Evolutionary conservation across 2,888 invertebrate genomes (phyloP), one percentile per base, ranked within the genome.

Genomic region (Drosophila gaucha): DNA sequence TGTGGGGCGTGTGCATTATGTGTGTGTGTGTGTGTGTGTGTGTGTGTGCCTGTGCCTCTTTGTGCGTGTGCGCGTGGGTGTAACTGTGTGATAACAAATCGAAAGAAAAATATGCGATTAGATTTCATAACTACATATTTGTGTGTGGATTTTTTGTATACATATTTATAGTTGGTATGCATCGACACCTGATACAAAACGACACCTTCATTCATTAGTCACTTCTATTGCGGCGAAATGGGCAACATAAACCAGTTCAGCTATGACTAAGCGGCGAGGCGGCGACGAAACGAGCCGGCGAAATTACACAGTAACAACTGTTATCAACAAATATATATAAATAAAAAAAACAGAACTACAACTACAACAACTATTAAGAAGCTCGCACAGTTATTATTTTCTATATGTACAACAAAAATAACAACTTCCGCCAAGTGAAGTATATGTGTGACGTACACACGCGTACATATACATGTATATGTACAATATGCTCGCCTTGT

Each of bases 41-140:
- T 63, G 59, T 16, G 41, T 18, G 30, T 30, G 28, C 12, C 14
- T 30, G 28, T 24, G 38, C 6, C 1, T n/a, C n/a, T n/a, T n/a
- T n/a, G 66, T 52, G 31, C 24, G 46, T 41, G 20, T 41, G 39
- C 39, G 55, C 3, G 16, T 38, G 28, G 44, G 62, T 52, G 52
- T 44, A 49, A 60, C 47, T 46, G 41, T 70, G 47, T 83, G 82
- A 82, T 82, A 82, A 83, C 67, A 47, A 74, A 65, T 64, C 58
- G 30, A 57, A 67, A 68, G 68, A 26, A 14, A 47, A 20, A 47
- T 52, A 67, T 56, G 60, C 46, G 82, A 86, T 82, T 86, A 82
- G 82, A 82, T 82, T 82, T 68, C 74, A 70, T 72, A 58, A 63
- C 67, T 73, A 69, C 33, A 38, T 30, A 16, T 9, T 4, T 47